Evolutionary conservation across 2,113 vertebrate species (phyloP).

Genomic region (Notiomystis cincta): DNA sequence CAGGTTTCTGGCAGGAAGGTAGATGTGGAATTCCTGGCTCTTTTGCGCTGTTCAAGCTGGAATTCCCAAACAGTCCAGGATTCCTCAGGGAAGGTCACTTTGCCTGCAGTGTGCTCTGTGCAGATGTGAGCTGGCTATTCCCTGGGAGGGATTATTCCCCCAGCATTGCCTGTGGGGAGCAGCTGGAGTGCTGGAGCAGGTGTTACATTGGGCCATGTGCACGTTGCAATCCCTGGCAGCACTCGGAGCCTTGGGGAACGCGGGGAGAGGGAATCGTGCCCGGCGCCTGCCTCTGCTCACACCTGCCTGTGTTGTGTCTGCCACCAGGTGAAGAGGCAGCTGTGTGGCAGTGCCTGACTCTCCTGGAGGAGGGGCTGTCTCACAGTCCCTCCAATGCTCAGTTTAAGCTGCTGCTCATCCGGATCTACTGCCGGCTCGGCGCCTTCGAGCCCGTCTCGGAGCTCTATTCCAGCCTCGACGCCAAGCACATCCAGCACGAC

Average conservation of each 20-base stretch:
- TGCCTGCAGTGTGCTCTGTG: not conserved
- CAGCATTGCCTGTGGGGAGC: not conserved
- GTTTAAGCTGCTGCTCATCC: slow-evolving; percentile 96
- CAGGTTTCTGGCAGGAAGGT: not conserved
- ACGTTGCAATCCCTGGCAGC: not conserved
- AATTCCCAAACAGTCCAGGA: not conserved
- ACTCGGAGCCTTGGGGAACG: rapidly evolving
- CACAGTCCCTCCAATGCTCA: slow-evolving; percentile 92
- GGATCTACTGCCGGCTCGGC: slow-evolving; percentile 91
- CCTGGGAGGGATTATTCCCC: not conserved
- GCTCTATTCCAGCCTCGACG: slow-evolving; percentile 94
- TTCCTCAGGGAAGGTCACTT: not conserved
- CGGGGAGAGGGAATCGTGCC: too few relatives aligned
- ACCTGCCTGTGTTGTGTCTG: not conserved
- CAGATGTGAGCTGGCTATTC: not conserved
- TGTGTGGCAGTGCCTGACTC: slow-evolving; percentile 84
- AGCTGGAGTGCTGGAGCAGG: not conserved
- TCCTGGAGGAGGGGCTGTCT: slow-evolving; percentile 88
- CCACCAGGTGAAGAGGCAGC: slow-evolving; percentile 83
- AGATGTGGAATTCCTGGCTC: not conserved
- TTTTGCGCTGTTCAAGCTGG: rapidly evolving
- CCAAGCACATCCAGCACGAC: slow-evolving; percentile 97
- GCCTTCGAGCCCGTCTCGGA: slow-evolving; percentile 95
- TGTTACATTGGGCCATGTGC: rapidly evolving
- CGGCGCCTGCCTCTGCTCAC: not conserved